Evolutionary conservation across 2,113 vertebrate species (phyloP), one percentile per base, ranked within the genome.

Genomic region (Sebastes fasciatus): DNA sequence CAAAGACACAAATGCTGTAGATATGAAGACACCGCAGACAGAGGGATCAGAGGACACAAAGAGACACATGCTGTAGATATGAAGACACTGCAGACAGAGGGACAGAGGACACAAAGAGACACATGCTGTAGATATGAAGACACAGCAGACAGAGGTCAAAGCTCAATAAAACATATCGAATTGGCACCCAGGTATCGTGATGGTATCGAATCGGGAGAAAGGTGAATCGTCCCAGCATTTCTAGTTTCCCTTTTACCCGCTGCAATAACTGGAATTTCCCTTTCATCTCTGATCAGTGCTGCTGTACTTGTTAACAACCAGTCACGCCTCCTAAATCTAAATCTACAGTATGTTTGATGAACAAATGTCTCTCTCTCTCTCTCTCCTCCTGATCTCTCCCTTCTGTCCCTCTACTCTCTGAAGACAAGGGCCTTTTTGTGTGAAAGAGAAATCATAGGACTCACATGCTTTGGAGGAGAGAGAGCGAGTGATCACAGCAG

Each of bases 361-460:
- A 88, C 71, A 80, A 85, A 84, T 61, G 40, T 82, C 70, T 88
- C 80, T 60, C 75, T 80, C 70, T 83, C 68, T 79, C 72, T 84
- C 69, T 86, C 83, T 72, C 72, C 71, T 83, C 78, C 77, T 77
- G 74, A 87, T 92, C 83, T 63, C 61, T 76, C 55, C 83, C 79
- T 58, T 85, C 79, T 79, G 85, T 91, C 90, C 60, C 65, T 92
- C 87, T 58, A 77, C 69, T 92, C 87, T 79, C 79, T 12, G 76
- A 88, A 92, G 87, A 96, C 95, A 96, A 95, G 89, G 93, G 75
- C 66, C 91, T 94, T 88, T 95, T 95, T 95, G 95, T 96, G 78
- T 42, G 43, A 23, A 77, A 79, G 83, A 54, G 43, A 81, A 89
- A 94, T 95, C 94, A 95, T 76, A 95, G 91, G 93, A 94, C 95